Conservation (phyloP, 2,888 invertebrate species). For the Lasius fuliginosus region DNA sequence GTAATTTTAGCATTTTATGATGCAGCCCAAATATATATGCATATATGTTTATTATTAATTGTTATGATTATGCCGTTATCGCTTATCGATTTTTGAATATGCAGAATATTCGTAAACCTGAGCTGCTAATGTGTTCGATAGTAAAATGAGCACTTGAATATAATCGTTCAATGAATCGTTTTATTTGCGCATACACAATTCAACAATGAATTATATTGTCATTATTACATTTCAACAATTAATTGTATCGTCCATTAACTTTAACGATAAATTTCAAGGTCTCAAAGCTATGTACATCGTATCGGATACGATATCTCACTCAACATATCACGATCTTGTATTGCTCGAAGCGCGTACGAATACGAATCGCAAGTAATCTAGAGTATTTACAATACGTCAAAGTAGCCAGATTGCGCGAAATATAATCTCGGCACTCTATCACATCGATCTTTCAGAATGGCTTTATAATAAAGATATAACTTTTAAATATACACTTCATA, state of each 20-base stretch:
- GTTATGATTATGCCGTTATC: not conserved
- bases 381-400: constrained; percentile 33
- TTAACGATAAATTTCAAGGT: constrained; percentile 8
- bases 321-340: constrained; percentile 9
- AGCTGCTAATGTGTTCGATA: not conserved
- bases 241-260: constrained; percentile 23
- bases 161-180: constrained; percentile 5
- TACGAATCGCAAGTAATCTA: not conserved
- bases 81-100: not conserved
- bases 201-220: constrained; percentile 18
- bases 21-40: not conserved
- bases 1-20: not conserved
- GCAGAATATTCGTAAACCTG: not conserved
- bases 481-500: not conserved
- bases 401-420: not conserved
- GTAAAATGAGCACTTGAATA: not conserved
- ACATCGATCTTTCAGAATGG: not conserved
- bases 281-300: not conserved
- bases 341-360: not conserved
- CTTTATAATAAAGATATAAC: constrained; percentile 8
- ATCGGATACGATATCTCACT: constrained; percentile 28
- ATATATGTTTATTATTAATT: not conserved
- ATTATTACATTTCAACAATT: constrained; percentile 6
- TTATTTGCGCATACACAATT: constrained; percentile 25
- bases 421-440: constrained; percentile 24